Base-by-base conservation (phyloP, 2,113 vertebrate species). In the Epinephelus lanceolatus region DNA sequence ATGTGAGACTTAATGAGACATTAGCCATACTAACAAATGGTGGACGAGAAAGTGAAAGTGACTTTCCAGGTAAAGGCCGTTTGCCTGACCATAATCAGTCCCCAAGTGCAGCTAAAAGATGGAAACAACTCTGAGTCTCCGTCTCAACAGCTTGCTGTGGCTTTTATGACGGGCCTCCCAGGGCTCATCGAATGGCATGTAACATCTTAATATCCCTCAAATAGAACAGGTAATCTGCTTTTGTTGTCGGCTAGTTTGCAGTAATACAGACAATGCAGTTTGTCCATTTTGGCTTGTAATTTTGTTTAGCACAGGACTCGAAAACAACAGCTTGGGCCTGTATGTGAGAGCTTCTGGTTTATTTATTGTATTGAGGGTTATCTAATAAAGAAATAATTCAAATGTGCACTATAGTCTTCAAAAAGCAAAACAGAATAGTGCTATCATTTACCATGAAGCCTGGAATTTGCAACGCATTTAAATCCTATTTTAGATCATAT, bases 41-140 rank as follows among this genome's bases (percentile, higher is more conserved):
- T 76, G 83, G 86, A 90, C 83, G 72, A 91, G 87, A 90, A 91
- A 81, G 85, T 84, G 90, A 94, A 93, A 93, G 93, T 94, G 88
- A 92, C 92, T 93, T 93, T 93, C 89, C 91, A 92, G 92, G 93
- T 94, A 91, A 90, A 86, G 90, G 86, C 89, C 70, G 88, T 89
- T 90, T 90, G 82, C 90, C 78, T 77, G 90, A 87, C 88, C 86
- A 87, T 92, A 93, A 92, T 90, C 91, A 92, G 87, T 93, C 92
- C 93, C 92, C 62, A 13, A 91, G 91, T 87, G 90, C 86, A 81
- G 86, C 88, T 93, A 90, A 94, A 94, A 80, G 84, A 86, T 84
- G 89, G 92, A 93, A 93, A 94, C 88, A 91, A 88, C 86, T 93
- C 92, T 1, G 76, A 84, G 92, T 78, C 88, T 88, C 84, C 37